Base-by-base conservation (phyloP, 2,797 vertebrate genomes). In the Brachyrhaphis roseni region DNA sequence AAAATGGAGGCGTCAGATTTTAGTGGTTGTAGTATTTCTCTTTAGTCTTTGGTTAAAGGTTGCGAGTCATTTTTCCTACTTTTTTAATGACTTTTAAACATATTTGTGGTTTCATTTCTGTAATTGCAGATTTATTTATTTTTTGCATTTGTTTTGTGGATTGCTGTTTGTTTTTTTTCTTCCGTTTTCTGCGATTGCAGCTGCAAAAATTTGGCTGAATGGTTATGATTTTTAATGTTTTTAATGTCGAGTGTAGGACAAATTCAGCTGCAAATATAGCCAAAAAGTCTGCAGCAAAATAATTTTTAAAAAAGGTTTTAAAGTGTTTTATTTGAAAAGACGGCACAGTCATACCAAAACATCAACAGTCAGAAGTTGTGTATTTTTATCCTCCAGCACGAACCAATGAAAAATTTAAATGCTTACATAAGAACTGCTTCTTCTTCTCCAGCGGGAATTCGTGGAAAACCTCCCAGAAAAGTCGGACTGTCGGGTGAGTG, bases 391-490 rank as follows among this genome's bases (percentile, higher is more conserved):
- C 39, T 23, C 5, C 72, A 77, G 1, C 34, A 55, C 31, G 2
- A 18, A 16, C 49, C 43, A 71, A 45, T 39, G 64, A 77, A 36
- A 66, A 15, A 62, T 72, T 82, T 20, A 34, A 70, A 78, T 26
- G 92, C 98, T 97, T 95, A 98, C 98, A 91, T 77, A 99, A 96
- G 92, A 99, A 99, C 92, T 97, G 97, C 93, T 99, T 99, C 94
- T 99, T 99, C 91, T 98, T 99, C 86, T 99, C 98, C 93, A 98
- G 85, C 3, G 98, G 96, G 90, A 99, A 98, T 78, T 98, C 97
- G 31, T 99, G 98, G 93, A 99, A 99, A 51, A 97, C 97, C 86
- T 99, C 98, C 98, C 98, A 99, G 90, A 99, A 99, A 86, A 98
- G 95, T 83, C 94, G 93, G 85, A 99, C 97, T 0, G 98, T 99